phyloP scores from a whole-genome alignment of 2,113 vertebrate species.

The Actenoides hombroni region DNA sequence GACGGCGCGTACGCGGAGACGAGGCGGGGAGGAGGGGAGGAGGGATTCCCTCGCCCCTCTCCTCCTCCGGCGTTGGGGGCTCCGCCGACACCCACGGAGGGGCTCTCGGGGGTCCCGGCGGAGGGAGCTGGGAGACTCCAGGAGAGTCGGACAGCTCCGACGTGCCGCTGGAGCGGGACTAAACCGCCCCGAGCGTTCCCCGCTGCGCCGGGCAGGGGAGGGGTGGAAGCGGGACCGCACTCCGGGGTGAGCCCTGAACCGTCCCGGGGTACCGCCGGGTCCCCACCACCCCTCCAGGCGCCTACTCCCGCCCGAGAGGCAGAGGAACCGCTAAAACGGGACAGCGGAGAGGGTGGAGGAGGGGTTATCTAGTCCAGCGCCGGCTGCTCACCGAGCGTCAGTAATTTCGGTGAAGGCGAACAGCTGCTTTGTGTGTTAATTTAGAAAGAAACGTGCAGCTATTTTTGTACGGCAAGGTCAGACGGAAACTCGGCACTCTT shows the following conservation, averaged over 20 bases:
- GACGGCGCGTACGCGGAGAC: background rate
- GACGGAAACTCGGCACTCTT: background rate
- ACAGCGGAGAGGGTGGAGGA: background rate
- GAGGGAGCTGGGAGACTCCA: background rate
- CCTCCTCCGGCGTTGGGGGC: background rate
- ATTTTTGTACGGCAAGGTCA: background rate
- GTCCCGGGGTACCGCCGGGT: no score
- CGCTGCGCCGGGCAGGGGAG: background rate
- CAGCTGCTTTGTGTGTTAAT: constrained; percentile 12
- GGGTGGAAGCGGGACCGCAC: background rate
- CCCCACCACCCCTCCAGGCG: background rate
- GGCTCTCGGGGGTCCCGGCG: background rate
- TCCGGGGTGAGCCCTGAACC: background rate
- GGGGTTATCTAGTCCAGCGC: background rate
- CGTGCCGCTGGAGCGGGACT: background rate
- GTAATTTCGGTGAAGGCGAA: background rate
- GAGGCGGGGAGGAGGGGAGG: background rate
- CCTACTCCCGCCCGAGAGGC: background rate
- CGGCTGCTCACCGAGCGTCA: background rate
- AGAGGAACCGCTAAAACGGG: background rate
- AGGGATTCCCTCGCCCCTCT: background rate
- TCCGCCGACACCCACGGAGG: background rate
- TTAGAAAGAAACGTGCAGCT: background rate
- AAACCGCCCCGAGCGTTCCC: background rate
- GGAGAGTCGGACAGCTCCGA: background rate